Conservation (phyloP, 2,888 invertebrate species). For the Cephus pulcher region DNA sequence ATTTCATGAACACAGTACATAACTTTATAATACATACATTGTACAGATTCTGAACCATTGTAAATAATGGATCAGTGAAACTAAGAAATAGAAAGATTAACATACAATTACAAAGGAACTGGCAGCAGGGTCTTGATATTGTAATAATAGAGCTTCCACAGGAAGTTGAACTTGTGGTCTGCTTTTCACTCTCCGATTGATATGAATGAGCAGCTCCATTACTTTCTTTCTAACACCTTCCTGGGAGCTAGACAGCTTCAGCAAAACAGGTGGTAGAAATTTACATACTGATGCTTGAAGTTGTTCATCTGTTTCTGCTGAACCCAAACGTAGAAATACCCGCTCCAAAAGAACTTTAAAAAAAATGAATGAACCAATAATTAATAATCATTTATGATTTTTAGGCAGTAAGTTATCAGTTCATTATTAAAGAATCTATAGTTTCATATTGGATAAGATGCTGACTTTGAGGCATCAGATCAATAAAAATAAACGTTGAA, state of each 20-base stretch:
- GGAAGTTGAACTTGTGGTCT: constrained; percentile 87
- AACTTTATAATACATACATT: background rate
- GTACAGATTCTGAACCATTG: background rate
- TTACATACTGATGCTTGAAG: constrained; percentile 83
- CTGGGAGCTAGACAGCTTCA: constrained; percentile 89
- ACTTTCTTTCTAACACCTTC: constrained; percentile 88
- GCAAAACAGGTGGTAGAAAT: constrained; percentile 87
- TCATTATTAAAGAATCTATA: background rate
- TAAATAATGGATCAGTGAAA: background rate
- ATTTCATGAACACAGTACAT: background rate
- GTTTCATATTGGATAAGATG: background rate
- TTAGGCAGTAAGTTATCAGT: background rate
- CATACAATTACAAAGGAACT: constrained; percentile 84
- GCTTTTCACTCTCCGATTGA: constrained; percentile 90
- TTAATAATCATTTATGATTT: constrained; percentile 3
- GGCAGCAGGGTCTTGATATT: constrained; percentile 82
- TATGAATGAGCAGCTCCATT: constrained; percentile 91
- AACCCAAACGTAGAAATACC: constrained; percentile 88
- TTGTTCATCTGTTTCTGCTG: constrained; percentile 90
- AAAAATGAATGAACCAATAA: constrained; percentile 18
- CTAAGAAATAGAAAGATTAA: constrained; percentile 32
- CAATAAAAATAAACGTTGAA: background rate
- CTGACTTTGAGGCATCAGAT: background rate
- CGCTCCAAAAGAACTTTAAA: constrained; percentile 84
- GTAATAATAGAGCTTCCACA: constrained; percentile 82